Percentiles rank a stretch among this genome's conserved stretches.
phyloP scores from a whole-genome alignment of 2,888 invertebrate genomes.

The Himalopsyche japonica region DNA sequence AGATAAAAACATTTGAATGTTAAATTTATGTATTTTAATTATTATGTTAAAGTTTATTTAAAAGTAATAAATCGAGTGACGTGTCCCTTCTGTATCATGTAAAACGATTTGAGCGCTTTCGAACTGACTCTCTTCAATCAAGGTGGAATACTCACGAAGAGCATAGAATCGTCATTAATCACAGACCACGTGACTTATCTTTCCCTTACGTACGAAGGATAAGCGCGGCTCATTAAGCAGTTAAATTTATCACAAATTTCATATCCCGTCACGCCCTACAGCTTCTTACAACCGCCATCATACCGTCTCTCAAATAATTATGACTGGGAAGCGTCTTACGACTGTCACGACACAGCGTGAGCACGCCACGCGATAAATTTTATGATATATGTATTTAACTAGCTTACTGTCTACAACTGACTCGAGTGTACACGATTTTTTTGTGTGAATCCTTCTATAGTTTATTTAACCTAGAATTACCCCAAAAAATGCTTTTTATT shows the following conservation, averaged over 20 bases:
- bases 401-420: background rate
- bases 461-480: too few species aligned
- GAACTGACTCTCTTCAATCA: conserved; percentile 11
- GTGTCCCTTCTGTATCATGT: background rate
- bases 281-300: background rate
- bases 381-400: background rate
- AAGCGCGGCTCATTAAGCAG: conserved; percentile 40
- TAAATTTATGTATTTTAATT: too few species aligned
- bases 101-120: conserved; percentile 30
- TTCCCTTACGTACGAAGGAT: conserved; percentile 28
- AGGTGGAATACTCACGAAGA: conserved; percentile 21
- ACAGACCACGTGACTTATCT: conserved; percentile 37
- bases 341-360: background rate
- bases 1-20: too few species aligned
- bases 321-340: background rate
- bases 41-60: background rate
- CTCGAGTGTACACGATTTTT: background rate
- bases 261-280: conserved; percentile 37
- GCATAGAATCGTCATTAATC: conserved; percentile 39
- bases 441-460: too few species aligned
- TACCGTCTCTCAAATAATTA: background rate
- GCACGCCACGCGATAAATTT: background rate
- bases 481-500: too few species aligned
- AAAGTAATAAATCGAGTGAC: background rate
- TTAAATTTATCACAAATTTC: conserved; percentile 38